Evolutionary conservation across 2,113 vertebrate genomes (phyloP).

Genomic region (Haemorhous mexicanus): DNA sequence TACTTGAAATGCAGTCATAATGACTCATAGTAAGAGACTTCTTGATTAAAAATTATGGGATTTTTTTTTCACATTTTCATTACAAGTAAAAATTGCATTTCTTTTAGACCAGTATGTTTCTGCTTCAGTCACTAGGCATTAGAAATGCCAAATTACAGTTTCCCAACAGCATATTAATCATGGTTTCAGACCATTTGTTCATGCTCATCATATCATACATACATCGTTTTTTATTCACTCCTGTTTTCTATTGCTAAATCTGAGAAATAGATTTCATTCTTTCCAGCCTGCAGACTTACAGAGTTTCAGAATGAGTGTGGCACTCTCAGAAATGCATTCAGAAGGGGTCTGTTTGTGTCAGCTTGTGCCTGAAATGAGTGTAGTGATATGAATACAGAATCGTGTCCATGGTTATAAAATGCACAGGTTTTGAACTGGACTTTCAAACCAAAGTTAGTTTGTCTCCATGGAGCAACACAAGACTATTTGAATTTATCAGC

Average conservation of each 20-base stretch:
- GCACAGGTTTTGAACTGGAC: neutral
- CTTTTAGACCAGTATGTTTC: neutral
- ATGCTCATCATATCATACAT: neutral
- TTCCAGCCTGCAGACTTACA: neutral
- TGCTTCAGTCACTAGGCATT: neutral
- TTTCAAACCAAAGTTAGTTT: neutral
- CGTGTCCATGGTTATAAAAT: neutral
- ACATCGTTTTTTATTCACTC: neutral
- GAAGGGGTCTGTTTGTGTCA: neutral
- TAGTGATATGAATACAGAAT: neutral
- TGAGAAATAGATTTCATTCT: neutral
- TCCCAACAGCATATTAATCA: conserved; percentile 4
- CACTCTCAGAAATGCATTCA: neutral
- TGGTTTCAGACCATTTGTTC: neutral
- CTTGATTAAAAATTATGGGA: conserved; percentile 13
- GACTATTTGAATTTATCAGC: neutral
- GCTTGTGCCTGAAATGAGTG: neutral
- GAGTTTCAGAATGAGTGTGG: neutral
- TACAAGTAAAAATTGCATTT: neutral
- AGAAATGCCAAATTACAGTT: neutral
- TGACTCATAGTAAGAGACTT: conserved; percentile 7
- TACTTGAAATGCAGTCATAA: neutral
- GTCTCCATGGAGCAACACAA: neutral
- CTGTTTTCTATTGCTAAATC: neutral
- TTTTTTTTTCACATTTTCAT: conserved; percentile 3